Percentiles rank a stretch among this genome's conserved stretches.
These are phyloP conservation scores for Phthorimaea operculella DNA, from an alignment of 1,140 invertebrate genomes.

Conservation along the genomic window DNA sequence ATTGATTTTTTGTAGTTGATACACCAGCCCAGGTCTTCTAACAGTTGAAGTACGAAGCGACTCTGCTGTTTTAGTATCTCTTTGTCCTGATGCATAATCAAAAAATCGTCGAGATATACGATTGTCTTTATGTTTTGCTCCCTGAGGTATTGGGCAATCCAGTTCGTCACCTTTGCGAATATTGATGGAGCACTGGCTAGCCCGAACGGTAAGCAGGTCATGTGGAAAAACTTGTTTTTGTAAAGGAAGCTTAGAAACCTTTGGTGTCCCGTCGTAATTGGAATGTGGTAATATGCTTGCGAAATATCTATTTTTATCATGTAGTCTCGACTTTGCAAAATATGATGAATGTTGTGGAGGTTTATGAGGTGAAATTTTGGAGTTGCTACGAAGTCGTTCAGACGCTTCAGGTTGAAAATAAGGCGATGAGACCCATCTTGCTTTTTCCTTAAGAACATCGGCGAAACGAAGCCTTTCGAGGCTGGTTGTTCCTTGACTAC, in stretches of 20 bases:
- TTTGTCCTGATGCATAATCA: slow-evolving; percentile 15
- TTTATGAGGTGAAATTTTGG: slow-evolving; percentile 26
- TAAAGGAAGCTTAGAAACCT: no score
- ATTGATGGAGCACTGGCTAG: slow-evolving; percentile 17
- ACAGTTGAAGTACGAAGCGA: not conserved
- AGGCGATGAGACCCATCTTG: not conserved
- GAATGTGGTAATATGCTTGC: slow-evolving; percentile 58
- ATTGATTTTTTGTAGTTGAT: no score
- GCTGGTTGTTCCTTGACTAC: not conserved
- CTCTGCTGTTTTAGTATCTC: not conserved
- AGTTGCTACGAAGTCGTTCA: not conserved
- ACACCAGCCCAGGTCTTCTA: slow-evolving; percentile 20
- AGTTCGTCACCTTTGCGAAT: slow-evolving; percentile 26
- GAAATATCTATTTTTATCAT: no score
- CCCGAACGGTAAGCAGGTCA: slow-evolving; percentile 26
- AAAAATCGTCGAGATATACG: slow-evolving; percentile 26
- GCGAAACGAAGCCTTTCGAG: not conserved
- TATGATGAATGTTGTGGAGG: slow-evolving; percentile 14
- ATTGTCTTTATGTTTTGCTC: slow-evolving; percentile 11
- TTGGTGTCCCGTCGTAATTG: slow-evolving; percentile 13
- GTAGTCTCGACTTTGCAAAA: slow-evolving; percentile 25
- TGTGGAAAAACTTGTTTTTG: no score
- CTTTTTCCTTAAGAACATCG: not conserved
- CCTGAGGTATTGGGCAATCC: slow-evolving; percentile 25
- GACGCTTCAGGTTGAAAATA: not conserved